These are phyloP conservation scores for Drosophila paranaensis DNA, from an alignment of 2,888 invertebrate species.

Conservation along the genomic window DNA sequence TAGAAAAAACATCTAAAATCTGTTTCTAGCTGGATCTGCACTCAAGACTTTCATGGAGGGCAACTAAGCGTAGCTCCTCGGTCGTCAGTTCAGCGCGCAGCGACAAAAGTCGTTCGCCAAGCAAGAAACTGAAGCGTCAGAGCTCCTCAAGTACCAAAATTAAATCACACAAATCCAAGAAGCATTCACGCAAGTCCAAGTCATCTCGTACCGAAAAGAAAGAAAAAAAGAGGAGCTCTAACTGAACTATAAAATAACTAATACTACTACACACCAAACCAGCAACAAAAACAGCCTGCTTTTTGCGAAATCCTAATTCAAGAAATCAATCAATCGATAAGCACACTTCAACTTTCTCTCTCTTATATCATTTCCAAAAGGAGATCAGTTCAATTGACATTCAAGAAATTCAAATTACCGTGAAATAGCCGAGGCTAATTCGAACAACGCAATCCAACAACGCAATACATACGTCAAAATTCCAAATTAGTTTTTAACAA, in stretches of 20 bases:
- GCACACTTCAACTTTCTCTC: background rate
- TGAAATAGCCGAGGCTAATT: background rate
- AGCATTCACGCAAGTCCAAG: constrained; percentile 69
- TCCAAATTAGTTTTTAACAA: constrained; percentile 38
- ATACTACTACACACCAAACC: background rate
- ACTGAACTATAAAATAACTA: constrained; percentile 11
- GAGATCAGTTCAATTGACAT: constrained; percentile 35
- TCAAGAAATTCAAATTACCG: constrained; percentile 4
- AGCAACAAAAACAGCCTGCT: constrained; percentile 18
- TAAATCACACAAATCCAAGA: constrained; percentile 69
- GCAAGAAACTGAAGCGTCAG: constrained; percentile 63
- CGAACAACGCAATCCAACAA: background rate
- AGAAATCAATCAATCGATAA: background rate
- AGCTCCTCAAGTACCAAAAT: constrained; percentile 49
- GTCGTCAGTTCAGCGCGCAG: constrained; percentile 50
- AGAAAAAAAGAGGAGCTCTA: constrained; percentile 46
- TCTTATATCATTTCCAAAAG: constrained; percentile 1
- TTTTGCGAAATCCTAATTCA: constrained; percentile 24
- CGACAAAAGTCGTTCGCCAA: constrained; percentile 54
- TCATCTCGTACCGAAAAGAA: constrained; percentile 52
- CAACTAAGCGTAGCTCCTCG: constrained; percentile 72
- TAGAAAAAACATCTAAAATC: constrained; percentile 57
- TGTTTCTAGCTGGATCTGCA: constrained; percentile 77
- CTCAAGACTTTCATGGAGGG: constrained; percentile 73
- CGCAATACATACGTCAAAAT: constrained; percentile 24